Conservation (phyloP, 2,888 invertebrate species). For the Steromphala cineraria region DNA sequence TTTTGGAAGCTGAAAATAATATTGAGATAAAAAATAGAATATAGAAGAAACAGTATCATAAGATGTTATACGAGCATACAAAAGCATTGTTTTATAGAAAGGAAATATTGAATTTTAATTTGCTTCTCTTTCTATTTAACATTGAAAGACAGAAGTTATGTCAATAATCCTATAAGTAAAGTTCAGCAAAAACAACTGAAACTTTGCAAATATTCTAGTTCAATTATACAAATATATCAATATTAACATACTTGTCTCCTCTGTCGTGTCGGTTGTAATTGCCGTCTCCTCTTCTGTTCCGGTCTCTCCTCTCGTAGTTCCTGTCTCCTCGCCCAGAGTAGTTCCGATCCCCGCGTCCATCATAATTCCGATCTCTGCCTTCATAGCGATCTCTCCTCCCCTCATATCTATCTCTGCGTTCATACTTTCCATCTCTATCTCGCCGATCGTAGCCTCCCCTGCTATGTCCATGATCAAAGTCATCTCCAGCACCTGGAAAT, state of each 20-base stretch:
- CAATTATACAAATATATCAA: no score
- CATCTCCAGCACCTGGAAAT: background rate
- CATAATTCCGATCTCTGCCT: slow-evolving; percentile 22
- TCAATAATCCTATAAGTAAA: no score
- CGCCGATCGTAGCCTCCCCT: no score
- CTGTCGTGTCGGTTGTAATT: slow-evolving; percentile 7
- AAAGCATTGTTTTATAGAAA: no score
- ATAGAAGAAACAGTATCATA: no score
- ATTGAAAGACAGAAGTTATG: no score
- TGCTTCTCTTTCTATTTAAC: no score
- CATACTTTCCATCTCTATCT: background rate
- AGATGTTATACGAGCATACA: no score
- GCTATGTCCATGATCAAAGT: background rate
- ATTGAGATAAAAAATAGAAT: no score
- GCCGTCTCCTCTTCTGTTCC: background rate
- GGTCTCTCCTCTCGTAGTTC: slow-evolving; percentile 17
- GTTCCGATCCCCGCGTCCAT: slow-evolving; percentile 25
- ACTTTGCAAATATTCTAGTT: no score
- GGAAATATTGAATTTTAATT: no score
- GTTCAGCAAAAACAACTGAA: no score
- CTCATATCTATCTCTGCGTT: background rate
- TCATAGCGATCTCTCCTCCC: background rate
- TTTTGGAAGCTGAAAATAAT: background rate
- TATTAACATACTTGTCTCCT: background rate
- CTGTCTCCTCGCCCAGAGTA: slow-evolving; percentile 18